Evolutionary conservation across 2,888 invertebrate species (phyloP), one percentile per base, ranked within the genome.

Genomic region (Abrostola tripartita): DNA sequence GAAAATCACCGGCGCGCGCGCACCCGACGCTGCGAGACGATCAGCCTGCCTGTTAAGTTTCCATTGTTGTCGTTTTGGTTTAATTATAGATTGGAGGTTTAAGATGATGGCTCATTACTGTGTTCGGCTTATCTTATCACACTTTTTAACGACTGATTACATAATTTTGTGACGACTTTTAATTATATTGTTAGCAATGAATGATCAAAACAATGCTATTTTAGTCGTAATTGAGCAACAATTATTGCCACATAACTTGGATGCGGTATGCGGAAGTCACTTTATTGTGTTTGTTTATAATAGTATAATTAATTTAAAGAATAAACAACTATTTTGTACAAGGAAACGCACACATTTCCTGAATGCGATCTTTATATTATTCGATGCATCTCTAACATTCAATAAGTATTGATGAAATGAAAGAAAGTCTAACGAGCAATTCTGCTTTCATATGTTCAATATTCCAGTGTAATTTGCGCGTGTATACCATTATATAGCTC

Each of bases 1-100:
- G 86, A 86, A 86, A 86, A 86, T 71, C 77, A 85, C 85, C 68
- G 72, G 70, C 74, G 71, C 65, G 58, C 63, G 67, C 57, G 66
- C 78, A 66, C 50, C 54, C 70, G 52, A 53, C 38, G n/a, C 42
- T n/a, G 44, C 35, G 67, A 54, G 55, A 44, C 60, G 60, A 12
- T 59, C 61, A 69, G 65, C 38, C 61, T 37, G 68, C 53, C 41
- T 61, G 60, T 52, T 63, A 65, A 56, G 60, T 61, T 68, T 72
- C 73, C 70, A 76, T 66, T 74, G 77, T 63, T 54, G 44, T 44
- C 38, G 36, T 53, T 51, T 12, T 41, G 41, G 12, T 52, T 54
- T 60, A 24, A 12, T 44, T 24, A 35, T 52, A 52, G 24, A 52
- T 65, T 24, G 49, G 36, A 58, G 37, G 47, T 47, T 44, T 47